A percentile compares a stretch with the other conserved stretches of the same genome.
These are phyloP conservation scores for Hartigia nigra DNA, from an alignment of 2,888 invertebrate species.

Conservation along the genomic window DNA sequence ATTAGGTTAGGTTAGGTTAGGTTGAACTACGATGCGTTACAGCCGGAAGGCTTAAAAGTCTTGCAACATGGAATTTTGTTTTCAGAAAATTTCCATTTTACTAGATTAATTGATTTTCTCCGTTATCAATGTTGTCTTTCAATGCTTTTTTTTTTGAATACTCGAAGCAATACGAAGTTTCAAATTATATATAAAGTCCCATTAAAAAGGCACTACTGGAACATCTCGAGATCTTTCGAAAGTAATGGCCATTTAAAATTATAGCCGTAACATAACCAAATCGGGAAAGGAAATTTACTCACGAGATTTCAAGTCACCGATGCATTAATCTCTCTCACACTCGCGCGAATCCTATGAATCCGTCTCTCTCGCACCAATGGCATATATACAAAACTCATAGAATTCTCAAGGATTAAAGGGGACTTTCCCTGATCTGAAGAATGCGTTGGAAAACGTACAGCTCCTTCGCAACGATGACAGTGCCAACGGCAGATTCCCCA, in stretches of 20 bases:
- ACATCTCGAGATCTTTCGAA: not conserved
- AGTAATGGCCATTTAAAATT: not conserved
- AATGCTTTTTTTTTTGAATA: no score
- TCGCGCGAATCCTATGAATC: not conserved
- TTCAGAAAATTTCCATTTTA: not conserved
- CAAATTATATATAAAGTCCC: not conserved
- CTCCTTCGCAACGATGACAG: not conserved
- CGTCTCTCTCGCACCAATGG: not conserved
- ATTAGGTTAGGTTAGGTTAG: not conserved
- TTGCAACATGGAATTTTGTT: not conserved
- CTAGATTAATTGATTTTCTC: no score
- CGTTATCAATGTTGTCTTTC: no score
- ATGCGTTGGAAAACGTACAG: not conserved
- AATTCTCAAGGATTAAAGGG: not conserved
- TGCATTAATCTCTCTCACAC: not conserved
- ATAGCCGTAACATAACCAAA: not conserved
- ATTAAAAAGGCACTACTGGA: not conserved
- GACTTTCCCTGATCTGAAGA: not conserved
- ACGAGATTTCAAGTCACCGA: not conserved
- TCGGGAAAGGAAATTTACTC: not conserved
- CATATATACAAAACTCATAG: not conserved
- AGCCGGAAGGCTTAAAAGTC: not conserved
- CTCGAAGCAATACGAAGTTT: not conserved
- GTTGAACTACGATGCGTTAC: not conserved
- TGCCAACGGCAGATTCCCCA: not conserved